Conservation (phyloP, 2,113 vertebrate species). For the Menidia beryllina region DNA sequence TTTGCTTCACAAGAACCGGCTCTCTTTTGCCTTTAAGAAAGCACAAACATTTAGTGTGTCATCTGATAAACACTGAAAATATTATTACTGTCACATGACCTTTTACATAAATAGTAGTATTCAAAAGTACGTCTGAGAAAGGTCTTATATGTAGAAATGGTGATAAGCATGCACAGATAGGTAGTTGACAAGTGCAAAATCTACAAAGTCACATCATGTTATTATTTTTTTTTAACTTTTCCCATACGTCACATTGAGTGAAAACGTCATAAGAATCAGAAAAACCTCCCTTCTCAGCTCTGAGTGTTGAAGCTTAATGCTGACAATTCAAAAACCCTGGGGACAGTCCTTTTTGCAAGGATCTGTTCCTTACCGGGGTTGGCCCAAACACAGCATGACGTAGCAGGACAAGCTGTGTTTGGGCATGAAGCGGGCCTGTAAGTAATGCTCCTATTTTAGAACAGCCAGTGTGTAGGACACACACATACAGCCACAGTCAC, state of each 20-base stretch:
- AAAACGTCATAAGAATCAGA: constrained; percentile 64
- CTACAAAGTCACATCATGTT: constrained; percentile 74
- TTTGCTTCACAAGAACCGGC: constrained; percentile 60
- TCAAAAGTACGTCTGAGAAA: constrained; percentile 80
- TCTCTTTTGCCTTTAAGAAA: constrained; percentile 69
- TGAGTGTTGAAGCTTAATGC: constrained; percentile 17
- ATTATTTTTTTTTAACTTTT: constrained; percentile 46
- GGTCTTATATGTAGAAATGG: constrained; percentile 79
- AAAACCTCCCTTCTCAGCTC: constrained; percentile 37
- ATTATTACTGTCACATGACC: constrained; percentile 79
- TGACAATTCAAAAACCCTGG: constrained; percentile 57
- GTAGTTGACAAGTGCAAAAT: constrained; percentile 82
- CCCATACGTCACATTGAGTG: constrained; percentile 67
- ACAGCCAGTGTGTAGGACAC: constrained; percentile 63
- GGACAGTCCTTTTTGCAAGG: constrained; percentile 39
- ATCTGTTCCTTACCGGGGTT: constrained; percentile 41
- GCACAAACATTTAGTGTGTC: constrained; percentile 76
- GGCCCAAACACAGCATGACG: constrained; percentile 46
- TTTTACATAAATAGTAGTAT: constrained; percentile 80
- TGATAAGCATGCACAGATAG: constrained; percentile 83
- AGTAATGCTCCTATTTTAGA: constrained; percentile 58
- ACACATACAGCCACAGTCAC: constrained; percentile 55
- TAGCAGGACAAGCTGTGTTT: constrained; percentile 40
- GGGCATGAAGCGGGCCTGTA: constrained; percentile 41
- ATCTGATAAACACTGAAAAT: constrained; percentile 75